Base-by-base conservation (phyloP, 2,797 vertebrate genomes). In the Telmatherina bonti region DNA sequence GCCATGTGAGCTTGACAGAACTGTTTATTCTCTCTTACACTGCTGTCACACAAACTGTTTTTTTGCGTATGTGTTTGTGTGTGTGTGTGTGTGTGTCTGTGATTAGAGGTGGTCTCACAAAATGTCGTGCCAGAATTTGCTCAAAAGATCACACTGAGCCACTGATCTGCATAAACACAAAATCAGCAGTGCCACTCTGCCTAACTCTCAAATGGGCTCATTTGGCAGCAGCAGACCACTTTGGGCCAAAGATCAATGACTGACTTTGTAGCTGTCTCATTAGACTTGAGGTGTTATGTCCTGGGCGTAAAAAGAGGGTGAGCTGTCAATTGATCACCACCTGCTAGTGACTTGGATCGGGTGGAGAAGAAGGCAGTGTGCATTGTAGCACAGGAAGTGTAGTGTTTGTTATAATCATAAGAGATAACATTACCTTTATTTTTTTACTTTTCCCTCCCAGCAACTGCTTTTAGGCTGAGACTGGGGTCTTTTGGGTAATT, bases 161-260 rank as follows among this genome's bases (percentile, higher is more conserved):
- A 56, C 64, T 54, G 65, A 85, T 81, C 59, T 75, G 69, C 71
- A 73, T 47, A 38, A 72, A 74, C 61, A 81, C 68, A 74, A 56
- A 82, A 70, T 85, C 57, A 67, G 61, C 68, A 71, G 58, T 68
- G 59, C 59, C 58, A 56, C 60, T 76, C 74, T 62, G 52, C 67
- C 51, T 61, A 61, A 74, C 73, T 80, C 79, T 81, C 73, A 76
- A 68, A 78, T 30, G 16, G 70, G 55, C 74, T 82, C 53, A 54
- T 78, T 85, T 88, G 85, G 87, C 81, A 68, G 68, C 43, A 33
- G 68, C 57, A 1, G 68, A 76, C 55, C 74, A 67, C 78, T 81
- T 72, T 81, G 74, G 81, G 88, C 79, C 80, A 86, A 79, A 89
- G 87, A 91, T 92, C 85, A 89, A 85, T 86, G 78, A 76, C 60